Base-by-base conservation (phyloP, 2,888 invertebrate genomes). In the Hyposoter didymator region DNA sequence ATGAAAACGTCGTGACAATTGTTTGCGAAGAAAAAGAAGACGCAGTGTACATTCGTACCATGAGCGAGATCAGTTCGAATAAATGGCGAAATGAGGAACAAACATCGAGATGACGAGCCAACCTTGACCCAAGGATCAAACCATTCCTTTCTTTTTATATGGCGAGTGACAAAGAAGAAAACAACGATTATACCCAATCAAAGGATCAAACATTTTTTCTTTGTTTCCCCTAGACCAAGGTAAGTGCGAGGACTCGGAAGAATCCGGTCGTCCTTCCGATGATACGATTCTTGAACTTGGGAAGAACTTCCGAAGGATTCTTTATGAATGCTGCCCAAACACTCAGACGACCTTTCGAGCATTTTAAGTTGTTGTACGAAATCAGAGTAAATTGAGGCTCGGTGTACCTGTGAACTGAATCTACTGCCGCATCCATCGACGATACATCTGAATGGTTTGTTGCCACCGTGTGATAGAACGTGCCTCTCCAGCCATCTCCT, bases 401-500 rank as follows among this genome's bases (percentile, higher is more conserved):
- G 90, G 94, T 94, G 93, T 95, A 98, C 98, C 97, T 97, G 97
- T 85, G 97, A 97, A 91, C 97, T 97, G 93, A 98, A 98, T 91
- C 98, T 95, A 91, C 96, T 96, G 90, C 98, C 98, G 94, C 99
- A 99, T 90, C 98, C 97, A 92, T 98, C 98, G 90, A 99, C 98
- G 94, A 99, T 99, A 94, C 99, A 99, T 91, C 97, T 96, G 95
- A 98, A 99, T 35, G 98, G 98, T 93, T 99, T 98, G 94, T 97
- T 98, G 75, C 96, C 96, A 82, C 97, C 97, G 94, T 99, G 99
- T 0, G 97, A 97, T 72, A 98, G 95, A 66, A 99, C 97, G 94
- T 99, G 99, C 69, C 99, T 95, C 93, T 99, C 98, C 88, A 99
- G 95, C 99, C 99, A 99, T 80, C 98, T 96, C 79, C 98, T 95